Evolutionary conservation across 2,888 invertebrate species (phyloP).

Genomic region (Hanleya hanleyi): DNA sequence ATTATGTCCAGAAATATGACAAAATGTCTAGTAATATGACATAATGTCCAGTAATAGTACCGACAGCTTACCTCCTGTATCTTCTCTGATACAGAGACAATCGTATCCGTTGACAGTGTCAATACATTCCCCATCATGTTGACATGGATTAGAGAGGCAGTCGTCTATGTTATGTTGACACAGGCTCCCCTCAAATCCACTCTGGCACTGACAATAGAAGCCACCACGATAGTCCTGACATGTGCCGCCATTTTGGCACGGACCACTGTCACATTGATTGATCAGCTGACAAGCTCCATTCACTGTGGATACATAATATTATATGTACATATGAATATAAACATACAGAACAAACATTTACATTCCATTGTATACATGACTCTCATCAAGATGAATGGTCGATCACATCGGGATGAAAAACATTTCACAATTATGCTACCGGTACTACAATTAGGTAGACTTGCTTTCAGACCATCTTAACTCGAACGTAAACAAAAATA

Average conservation of each 20-base stretch:
- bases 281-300: neutral
- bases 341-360: too few species aligned
- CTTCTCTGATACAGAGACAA: constrained; percentile 18
- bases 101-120: constrained; percentile 37
- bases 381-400: too few species aligned
- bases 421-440: too few species aligned
- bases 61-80: constrained; percentile 7
- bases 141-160: constrained; percentile 17
- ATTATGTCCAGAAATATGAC: too few species aligned
- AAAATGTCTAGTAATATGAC: too few species aligned
- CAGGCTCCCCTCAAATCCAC: constrained; percentile 42
- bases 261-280: constrained; percentile 35
- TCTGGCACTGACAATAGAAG: constrained; percentile 40
- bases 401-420: too few species aligned
- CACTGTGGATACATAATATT: neutral
- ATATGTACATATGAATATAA: too few species aligned
- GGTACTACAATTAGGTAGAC: too few species aligned
- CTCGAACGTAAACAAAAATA: too few species aligned
- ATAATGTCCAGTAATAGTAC: too few species aligned
- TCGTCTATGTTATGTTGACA: constrained; percentile 41
- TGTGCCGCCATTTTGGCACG: constrained; percentile 47
- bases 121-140: constrained; percentile 33
- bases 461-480: too few species aligned
- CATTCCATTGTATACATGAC: too few species aligned
- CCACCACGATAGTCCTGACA: constrained; percentile 38